Evolutionary conservation across 2,797 vertebrate genomes (phyloP), one percentile per base, ranked within the genome.

Genomic region (Spondyliosoma cantharus): DNA sequence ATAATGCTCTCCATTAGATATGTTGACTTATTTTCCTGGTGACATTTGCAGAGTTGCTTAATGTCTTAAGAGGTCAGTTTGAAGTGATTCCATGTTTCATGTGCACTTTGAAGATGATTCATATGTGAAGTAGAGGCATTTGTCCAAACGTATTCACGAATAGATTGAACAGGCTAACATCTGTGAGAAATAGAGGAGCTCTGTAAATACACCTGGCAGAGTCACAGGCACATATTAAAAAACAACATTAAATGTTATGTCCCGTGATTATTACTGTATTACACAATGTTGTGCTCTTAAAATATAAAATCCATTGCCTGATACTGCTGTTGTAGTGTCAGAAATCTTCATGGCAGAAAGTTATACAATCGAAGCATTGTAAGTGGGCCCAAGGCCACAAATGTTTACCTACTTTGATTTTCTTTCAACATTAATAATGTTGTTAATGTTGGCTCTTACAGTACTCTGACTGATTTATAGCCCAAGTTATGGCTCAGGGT

Each of bases 121-220:
- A 15, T 24, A 15, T 71, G 37, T 66, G 20, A 46, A 72, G 48
- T 37, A 4, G 14, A 60, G 3, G 0, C 7, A 58, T 64, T 16
- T 45, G 49, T 68, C 16, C 20, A 29, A 25, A 16, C 8, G 1
- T 24, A 1, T 70, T 24, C 8, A 45, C 32, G 12, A 4, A 50
- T 7, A n/a, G 42, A 49, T 69, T 61, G 15, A 69, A 67, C 56
- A 48, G 56, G 58, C 1, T 57, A 42, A 57, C 25, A 46, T 11
- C 37, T 61, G 76, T 77, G n/a, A 59, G 52, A 59, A 71, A 45
- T n/a, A 19, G 15, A 42, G 37, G 3, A 1, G 3, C 19, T 20
- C 15, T 78, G 57, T 53, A 29, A 73, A 71, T 64, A 66, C 32
- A 72, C 37, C 29, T 54, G 15, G 8, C 24, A 22, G 25, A 54